Evolutionary conservation across 2,888 invertebrate species (phyloP).

Genomic region (Tridacna crocea): DNA sequence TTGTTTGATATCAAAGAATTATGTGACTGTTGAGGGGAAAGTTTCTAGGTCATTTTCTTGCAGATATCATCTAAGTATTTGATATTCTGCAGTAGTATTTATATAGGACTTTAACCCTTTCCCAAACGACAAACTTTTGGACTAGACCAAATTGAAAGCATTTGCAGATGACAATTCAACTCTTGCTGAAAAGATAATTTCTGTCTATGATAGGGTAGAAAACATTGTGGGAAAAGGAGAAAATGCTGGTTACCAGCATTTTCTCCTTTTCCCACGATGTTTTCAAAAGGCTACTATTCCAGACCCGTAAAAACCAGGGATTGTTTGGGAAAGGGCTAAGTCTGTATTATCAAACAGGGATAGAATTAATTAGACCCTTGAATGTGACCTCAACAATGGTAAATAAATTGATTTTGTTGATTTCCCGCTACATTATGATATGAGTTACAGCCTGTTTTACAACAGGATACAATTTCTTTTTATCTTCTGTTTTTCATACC

Average conservation of each 20-base stretch:
- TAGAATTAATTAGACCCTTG: slow-evolving; percentile 11
- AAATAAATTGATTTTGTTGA: slow-evolving; percentile 1
- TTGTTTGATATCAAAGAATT: too few relatives aligned
- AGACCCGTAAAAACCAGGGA: too few relatives aligned
- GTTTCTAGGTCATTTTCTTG: neutral
- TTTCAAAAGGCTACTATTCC: too few relatives aligned
- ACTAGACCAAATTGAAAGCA: too few relatives aligned
- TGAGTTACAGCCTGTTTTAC: too few relatives aligned
- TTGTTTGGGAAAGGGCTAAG: too few relatives aligned
- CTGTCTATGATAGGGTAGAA: too few relatives aligned
- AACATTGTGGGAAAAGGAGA: slow-evolving; percentile 9
- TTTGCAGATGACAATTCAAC: too few relatives aligned
- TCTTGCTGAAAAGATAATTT: too few relatives aligned
- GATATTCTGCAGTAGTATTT: slow-evolving; percentile 17
- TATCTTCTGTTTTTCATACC: too few relatives aligned
- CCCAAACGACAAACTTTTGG: too few relatives aligned
- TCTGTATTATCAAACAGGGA: slow-evolving; percentile 8
- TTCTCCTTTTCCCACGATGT: slow-evolving; percentile 2
- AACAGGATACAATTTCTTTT: too few relatives aligned
- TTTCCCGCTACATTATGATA: neutral
- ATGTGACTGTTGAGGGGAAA: neutral
- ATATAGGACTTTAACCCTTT: neutral
- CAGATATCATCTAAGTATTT: slow-evolving; percentile 23
- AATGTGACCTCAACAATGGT: neutral
- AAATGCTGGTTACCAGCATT: neutral